phyloP scores from a whole-genome alignment of 2,797 vertebrate species.

The Tenualosa ilisha region DNA sequence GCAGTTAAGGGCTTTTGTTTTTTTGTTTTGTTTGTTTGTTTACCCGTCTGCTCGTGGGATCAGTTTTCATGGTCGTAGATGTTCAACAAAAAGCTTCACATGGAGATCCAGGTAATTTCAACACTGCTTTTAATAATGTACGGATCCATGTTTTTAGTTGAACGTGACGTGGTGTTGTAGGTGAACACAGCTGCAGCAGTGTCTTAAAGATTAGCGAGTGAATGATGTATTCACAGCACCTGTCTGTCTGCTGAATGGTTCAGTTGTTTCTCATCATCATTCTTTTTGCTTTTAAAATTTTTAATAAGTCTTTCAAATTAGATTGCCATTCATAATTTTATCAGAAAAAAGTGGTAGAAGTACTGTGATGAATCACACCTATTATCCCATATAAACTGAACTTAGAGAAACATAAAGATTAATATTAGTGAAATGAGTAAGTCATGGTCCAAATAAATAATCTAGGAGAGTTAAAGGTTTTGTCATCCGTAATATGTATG shows the following conservation, averaged over 20 bases:
- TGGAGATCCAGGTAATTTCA: constrained; percentile 68
- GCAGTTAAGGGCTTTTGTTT: constrained; percentile 49
- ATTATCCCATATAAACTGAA: not conserved
- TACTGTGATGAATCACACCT: not conserved
- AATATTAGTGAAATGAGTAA: not conserved
- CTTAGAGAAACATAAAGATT: not conserved
- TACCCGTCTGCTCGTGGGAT: not conserved
- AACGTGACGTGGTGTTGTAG: not conserved
- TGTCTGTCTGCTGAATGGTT: not conserved
- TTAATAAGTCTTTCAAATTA: not conserved
- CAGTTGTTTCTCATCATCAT: not conserved
- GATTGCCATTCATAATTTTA: not conserved
- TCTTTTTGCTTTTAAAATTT: not conserved
- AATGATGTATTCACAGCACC: not conserved
- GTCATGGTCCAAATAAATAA: not conserved
- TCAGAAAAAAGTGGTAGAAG: not conserved
- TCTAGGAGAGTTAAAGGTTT: not conserved
- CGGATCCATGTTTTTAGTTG: not conserved
- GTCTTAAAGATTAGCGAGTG: not conserved
- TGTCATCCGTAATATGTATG: not conserved
- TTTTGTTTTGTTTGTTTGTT: constrained; percentile 20
- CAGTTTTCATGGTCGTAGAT: constrained; percentile 10
- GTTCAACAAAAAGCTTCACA: constrained; percentile 52
- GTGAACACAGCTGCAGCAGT: not conserved
- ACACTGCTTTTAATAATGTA: not conserved